phyloP scores from a whole-genome alignment of 2,888 invertebrate genomes.

The Uropetala carovei region DNA sequence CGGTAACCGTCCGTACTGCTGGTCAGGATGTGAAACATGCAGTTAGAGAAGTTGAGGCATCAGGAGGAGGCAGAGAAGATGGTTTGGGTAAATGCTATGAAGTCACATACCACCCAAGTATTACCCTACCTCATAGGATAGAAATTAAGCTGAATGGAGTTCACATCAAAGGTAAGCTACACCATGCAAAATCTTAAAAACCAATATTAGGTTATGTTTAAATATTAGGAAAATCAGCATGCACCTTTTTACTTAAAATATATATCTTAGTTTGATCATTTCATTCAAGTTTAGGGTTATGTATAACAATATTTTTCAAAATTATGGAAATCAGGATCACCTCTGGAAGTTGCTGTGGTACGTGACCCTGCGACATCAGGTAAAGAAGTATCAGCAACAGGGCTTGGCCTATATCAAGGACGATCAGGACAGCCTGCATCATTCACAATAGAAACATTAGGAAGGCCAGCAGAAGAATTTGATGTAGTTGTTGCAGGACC shows the following conservation, averaged over 20 bases:
- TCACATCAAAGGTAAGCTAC: conserved; percentile 79
- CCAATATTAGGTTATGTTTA: neutral
- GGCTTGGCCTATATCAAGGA: conserved; percentile 90
- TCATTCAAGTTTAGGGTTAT: neutral
- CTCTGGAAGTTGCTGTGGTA: conserved; percentile 79
- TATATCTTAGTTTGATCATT: neutral
- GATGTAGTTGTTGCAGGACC: conserved; percentile 93
- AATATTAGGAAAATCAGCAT: neutral
- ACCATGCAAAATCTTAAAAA: neutral
- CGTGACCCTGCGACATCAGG: conserved; percentile 81
- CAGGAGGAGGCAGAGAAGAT: conserved; percentile 76
- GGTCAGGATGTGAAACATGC: conserved; percentile 89
- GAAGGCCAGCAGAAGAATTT: conserved; percentile 90
- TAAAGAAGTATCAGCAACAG: conserved; percentile 86
- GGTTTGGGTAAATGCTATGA: conserved; percentile 79
- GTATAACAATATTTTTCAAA: conserved; percentile 21
- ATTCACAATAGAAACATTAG: conserved; percentile 92
- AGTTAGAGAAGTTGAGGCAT: conserved; percentile 83
- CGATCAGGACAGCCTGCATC: conserved; percentile 86
- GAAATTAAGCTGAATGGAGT: conserved; percentile 92
- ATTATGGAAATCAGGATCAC: conserved; percentile 74
- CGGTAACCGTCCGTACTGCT: conserved; percentile 83
- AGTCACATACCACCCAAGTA: conserved; percentile 91
- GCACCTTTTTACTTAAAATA: neutral
- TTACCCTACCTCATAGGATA: conserved; percentile 91